Conservation (phyloP, 1,140 invertebrate species). For the Eurosta solidaginis region DNA sequence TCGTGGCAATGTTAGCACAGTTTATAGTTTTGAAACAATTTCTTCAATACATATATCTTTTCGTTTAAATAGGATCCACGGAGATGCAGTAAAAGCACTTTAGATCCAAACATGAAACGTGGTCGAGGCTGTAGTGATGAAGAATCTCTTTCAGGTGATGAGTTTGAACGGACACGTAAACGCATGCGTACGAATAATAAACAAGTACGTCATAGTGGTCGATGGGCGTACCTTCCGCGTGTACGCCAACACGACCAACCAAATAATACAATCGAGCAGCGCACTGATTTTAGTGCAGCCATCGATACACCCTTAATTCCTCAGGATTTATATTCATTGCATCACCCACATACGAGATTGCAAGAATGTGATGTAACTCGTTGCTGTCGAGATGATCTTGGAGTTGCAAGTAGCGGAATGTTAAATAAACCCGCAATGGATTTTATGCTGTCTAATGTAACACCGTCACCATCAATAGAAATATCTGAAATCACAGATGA, state of each 20-base stretch:
- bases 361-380: background rate
- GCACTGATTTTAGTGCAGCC: background rate
- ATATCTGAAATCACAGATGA: background rate
- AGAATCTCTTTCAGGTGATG: slow-evolving; percentile 36
- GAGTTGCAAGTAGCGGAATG: background rate
- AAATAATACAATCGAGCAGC: background rate
- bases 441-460: background rate
- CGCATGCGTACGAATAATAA: slow-evolving; percentile 32
- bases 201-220: background rate
- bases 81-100: background rate
- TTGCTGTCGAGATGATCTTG: background rate
- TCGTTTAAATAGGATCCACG: slow-evolving; percentile 8
- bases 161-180: slow-evolving; percentile 33
- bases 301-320: background rate
- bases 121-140: background rate
- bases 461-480: slow-evolving; percentile 6
- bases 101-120: slow-evolving; percentile 31
- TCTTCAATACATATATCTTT: background rate
- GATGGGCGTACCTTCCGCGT: background rate
- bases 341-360: background rate
- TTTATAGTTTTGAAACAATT: background rate
- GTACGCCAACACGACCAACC: background rate
- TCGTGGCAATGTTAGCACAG: background rate
- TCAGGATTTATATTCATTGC: background rate
- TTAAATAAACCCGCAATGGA: background rate